phyloP scores from a whole-genome alignment of 2,888 invertebrate species.

The Periphyllus acericola region DNA sequence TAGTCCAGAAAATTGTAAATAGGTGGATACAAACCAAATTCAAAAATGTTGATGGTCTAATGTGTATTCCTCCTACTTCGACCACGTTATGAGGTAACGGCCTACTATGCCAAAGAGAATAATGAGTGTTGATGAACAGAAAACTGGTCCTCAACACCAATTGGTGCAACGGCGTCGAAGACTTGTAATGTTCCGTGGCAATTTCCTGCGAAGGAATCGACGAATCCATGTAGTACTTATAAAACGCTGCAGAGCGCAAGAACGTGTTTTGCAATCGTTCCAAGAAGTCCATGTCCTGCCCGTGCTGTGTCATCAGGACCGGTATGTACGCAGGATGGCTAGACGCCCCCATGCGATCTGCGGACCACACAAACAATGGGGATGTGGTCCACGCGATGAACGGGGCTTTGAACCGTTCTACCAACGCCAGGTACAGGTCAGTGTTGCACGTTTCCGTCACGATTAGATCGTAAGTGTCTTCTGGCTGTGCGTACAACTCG shows the following conservation, averaged over 20 bases:
- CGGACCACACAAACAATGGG: slow-evolving; percentile 46
- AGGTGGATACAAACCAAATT: not conserved
- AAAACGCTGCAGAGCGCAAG: slow-evolving; percentile 6
- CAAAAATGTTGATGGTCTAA: slow-evolving; percentile 1
- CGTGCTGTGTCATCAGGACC: slow-evolving; percentile 32
- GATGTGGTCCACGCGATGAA: slow-evolving; percentile 68
- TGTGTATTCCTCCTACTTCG: slow-evolving; percentile 41
- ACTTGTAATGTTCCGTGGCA: slow-evolving; percentile 13
- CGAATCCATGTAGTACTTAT: slow-evolving; percentile 9
- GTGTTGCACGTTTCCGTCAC: slow-evolving; percentile 78
- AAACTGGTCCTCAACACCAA: slow-evolving; percentile 21
- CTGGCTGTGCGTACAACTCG: slow-evolving; percentile 14
- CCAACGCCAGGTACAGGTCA: slow-evolving; percentile 77
- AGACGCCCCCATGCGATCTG: slow-evolving; percentile 27
- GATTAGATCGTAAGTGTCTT: slow-evolving; percentile 73
- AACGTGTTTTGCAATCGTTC: slow-evolving; percentile 23
- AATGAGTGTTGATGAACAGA: slow-evolving; percentile 34
- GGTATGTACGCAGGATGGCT: slow-evolving; percentile 47
- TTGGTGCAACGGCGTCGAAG: not conserved
- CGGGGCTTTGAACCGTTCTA: slow-evolving; percentile 74
- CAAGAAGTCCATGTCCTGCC: slow-evolving; percentile 6
- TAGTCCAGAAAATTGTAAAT: too few species aligned
- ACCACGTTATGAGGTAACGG: slow-evolving; percentile 24
- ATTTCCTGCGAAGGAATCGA: slow-evolving; percentile 6
- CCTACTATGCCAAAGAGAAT: slow-evolving; percentile 27